A percentile compares a stretch with the other conserved stretches of the same genome.
These are phyloP conservation scores for Cyanocitta stelleri DNA, from an alignment of 2,113 vertebrate species.

Conservation along the genomic window DNA sequence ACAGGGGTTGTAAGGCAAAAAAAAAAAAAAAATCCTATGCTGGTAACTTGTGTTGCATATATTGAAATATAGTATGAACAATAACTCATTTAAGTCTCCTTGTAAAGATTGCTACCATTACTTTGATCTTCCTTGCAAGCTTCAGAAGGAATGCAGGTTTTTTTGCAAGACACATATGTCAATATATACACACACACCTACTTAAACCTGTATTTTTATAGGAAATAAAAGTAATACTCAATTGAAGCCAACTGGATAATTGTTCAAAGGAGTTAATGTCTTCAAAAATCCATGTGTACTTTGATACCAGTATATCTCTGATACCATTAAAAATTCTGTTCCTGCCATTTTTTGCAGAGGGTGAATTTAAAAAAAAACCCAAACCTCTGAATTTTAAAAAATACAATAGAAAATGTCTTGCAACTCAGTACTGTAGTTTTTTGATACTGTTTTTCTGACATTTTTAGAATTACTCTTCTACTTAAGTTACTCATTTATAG, in stretches of 20 bases:
- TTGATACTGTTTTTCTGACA: background rate
- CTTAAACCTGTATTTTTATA: background rate
- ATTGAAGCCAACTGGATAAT: background rate
- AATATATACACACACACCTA: background rate
- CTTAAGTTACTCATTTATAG: background rate
- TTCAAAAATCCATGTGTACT: background rate
- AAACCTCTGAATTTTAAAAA: background rate
- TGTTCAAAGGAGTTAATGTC: background rate
- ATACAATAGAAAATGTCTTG: background rate
- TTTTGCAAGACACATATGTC: background rate
- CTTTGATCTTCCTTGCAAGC: background rate
- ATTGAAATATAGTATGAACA: background rate
- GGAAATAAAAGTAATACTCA: background rate
- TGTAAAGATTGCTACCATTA: background rate
- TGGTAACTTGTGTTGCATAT: background rate
- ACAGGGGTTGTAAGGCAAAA: background rate
- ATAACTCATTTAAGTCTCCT: background rate
- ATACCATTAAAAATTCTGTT: background rate
- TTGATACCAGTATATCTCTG: background rate
- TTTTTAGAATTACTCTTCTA: background rate
- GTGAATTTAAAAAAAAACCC: background rate
- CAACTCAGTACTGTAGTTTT: background rate
- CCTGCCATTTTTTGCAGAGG: background rate
- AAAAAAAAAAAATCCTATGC: background rate
- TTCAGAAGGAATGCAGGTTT: background rate